Evolutionary conservation across 2,888 invertebrate species (phyloP).

Genomic region (Lamproptera curius): DNA sequence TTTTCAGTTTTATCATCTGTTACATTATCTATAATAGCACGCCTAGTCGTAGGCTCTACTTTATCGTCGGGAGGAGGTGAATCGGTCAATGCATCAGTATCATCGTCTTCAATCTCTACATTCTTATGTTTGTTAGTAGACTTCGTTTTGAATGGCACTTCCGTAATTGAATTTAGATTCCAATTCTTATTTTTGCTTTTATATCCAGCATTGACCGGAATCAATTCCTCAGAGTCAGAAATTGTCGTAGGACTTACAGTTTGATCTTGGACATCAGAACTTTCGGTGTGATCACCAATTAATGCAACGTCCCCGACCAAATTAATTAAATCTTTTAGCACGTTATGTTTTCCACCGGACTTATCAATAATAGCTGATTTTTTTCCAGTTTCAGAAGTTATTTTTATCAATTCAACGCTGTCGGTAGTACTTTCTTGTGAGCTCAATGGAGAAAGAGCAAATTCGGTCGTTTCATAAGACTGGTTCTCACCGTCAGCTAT

Average conservation of each 20-base stretch:
- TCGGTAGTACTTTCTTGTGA: slow-evolving; percentile 60
- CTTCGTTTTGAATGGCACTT: slow-evolving; percentile 57
- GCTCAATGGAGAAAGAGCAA: slow-evolving; percentile 49
- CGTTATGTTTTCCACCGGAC: slow-evolving; percentile 45
- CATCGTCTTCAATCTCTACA: slow-evolving; percentile 65
- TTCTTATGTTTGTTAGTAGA: slow-evolving; percentile 48
- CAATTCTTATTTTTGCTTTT: slow-evolving; percentile 69
- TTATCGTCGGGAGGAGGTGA: slow-evolving; percentile 58
- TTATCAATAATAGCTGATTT: slow-evolving; percentile 52
- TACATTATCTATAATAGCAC: slow-evolving; percentile 66
- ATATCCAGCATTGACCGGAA: slow-evolving; percentile 64
- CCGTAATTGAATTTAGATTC: slow-evolving; percentile 67
- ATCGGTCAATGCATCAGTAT: slow-evolving; percentile 55
- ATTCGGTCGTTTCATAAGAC: slow-evolving; percentile 60
- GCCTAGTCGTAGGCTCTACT: slow-evolving; percentile 59
- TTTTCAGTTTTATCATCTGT: slow-evolving; percentile 45
- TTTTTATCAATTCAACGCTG: slow-evolving; percentile 58
- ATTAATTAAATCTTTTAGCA: slow-evolving; percentile 59
- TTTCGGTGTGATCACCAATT: slow-evolving; percentile 58
- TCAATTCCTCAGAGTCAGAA: slow-evolving; percentile 64
- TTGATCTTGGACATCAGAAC: slow-evolving; percentile 31
- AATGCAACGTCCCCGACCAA: slow-evolving; percentile 68
- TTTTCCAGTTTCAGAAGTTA: slow-evolving; percentile 45
- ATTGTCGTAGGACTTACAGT: slow-evolving; percentile 39
- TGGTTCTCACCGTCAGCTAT: slow-evolving; percentile 35